phyloP scores from a whole-genome alignment of 2,797 vertebrate genomes.

The Champsocephalus gunnari region DNA sequence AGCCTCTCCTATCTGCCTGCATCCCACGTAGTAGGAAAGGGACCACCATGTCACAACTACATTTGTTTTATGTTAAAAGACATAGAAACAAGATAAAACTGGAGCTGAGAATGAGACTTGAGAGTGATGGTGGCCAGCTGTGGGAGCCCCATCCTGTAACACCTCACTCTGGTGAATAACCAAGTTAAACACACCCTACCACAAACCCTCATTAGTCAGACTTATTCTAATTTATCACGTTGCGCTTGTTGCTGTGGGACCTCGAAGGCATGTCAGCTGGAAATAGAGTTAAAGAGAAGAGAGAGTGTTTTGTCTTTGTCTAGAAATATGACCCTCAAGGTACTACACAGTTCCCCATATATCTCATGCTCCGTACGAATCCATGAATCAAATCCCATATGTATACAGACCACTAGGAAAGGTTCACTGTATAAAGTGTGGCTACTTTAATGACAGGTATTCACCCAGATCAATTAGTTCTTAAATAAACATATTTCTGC shows the following conservation, averaged over 20 bases:
- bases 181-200: conserved; percentile 54
- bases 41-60: conserved; percentile 58
- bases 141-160: conserved; percentile 40
- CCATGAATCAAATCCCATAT: conserved; percentile 53
- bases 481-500: conserved; percentile 13
- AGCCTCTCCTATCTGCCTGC: conserved; percentile 47
- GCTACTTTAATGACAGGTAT: conserved; percentile 15
- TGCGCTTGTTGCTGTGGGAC: conserved; percentile 59
- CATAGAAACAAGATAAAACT: conserved; percentile 7
- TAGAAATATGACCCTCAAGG: conserved; percentile 39
- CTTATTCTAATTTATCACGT: conserved; percentile 44
- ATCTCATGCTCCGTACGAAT: not conserved
- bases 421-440: conserved; percentile 4
- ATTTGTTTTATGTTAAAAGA: conserved; percentile 28
- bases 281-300: conserved; percentile 26
- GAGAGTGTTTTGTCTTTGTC: conserved; percentile 21
- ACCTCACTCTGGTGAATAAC: conserved; percentile 51
- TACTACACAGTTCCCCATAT: conserved; percentile 22
- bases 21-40: conserved; percentile 39
- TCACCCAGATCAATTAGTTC: conserved; percentile 12
- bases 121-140: conserved; percentile 65
- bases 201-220: conserved; percentile 53
- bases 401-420: conserved; percentile 5
- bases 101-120: conserved; percentile 5
- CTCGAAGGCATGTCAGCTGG: conserved; percentile 30